Percentiles rank a stretch among this genome's conserved stretches.
Conservation (phyloP, 2,113 vertebrate genomes). For the Lonchura striata region DNA sequence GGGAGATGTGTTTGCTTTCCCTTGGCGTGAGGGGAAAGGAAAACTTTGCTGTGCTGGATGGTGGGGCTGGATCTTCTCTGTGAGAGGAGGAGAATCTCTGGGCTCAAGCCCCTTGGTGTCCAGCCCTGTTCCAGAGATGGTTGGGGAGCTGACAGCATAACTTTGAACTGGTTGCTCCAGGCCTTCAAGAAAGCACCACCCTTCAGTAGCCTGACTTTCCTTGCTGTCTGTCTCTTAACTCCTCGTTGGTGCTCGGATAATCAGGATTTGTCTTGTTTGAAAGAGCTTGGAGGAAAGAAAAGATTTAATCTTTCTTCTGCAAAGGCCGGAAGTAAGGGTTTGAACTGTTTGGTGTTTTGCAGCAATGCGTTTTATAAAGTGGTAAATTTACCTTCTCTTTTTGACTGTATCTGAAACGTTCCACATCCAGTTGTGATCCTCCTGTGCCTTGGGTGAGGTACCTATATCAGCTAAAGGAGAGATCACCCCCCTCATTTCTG, state of each 20-base stretch:
- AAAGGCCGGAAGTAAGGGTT: background rate
- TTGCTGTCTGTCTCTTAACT: background rate
- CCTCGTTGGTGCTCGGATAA: background rate
- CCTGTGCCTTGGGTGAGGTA: background rate
- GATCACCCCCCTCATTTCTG: background rate
- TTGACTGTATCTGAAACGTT: background rate
- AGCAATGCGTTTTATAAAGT: background rate
- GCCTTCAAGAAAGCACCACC: background rate
- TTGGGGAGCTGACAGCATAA: rapidly evolving
- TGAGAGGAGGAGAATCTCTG: background rate
- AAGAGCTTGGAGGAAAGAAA: background rate
- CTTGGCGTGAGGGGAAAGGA: background rate
- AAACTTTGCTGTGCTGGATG: rapidly evolving
- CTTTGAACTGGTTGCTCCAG: background rate
- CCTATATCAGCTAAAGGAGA: background rate
- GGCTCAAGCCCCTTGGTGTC: rapidly evolving
- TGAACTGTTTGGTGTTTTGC: background rate
- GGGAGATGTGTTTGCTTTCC: background rate
- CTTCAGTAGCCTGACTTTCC: background rate
- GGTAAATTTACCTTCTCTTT: background rate
- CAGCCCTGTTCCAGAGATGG: rapidly evolving
- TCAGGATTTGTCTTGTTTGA: background rate
- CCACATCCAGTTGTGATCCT: rapidly evolving
- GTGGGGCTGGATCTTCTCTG: background rate
- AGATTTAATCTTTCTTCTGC: background rate